These are phyloP conservation scores for Hydropotes inermis DNA, from an alignment of 2,113 vertebrate genomes.

Conservation along the genomic window DNA sequence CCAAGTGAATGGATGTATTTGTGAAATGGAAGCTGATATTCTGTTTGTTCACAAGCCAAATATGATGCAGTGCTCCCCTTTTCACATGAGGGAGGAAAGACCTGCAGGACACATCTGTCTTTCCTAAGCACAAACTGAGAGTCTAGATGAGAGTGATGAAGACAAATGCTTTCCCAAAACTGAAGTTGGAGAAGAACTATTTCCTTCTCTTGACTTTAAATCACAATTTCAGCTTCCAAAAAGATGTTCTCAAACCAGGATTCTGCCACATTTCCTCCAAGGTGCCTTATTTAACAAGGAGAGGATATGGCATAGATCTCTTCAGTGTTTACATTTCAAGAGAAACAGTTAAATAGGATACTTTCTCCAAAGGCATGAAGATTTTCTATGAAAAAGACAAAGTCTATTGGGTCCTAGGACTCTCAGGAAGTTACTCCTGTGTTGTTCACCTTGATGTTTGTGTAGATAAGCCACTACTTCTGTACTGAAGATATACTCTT, in stretches of 20 bases:
- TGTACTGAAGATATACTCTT: background rate
- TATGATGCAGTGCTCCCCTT: constrained; percentile 39
- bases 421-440: background rate
- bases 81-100: background rate
- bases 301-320: background rate
- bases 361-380: background rate
- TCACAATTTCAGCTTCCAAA: background rate
- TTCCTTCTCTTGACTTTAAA: constrained; percentile 43
- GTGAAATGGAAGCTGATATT: constrained; percentile 65
- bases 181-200: background rate
- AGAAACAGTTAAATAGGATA: background rate
- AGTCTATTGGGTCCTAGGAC: background rate
- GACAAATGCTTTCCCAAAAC: background rate
- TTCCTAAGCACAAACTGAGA: constrained; percentile 50
- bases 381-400: background rate
- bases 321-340: background rate
- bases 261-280: background rate
- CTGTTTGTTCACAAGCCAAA: constrained; percentile 59
- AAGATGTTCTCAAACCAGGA: background rate
- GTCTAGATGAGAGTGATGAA: constrained; percentile 32
- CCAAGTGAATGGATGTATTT: constrained; percentile 64
- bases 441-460: background rate
- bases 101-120: constrained; percentile 67
- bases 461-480: background rate
- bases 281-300: constrained; percentile 31